phyloP scores from a whole-genome alignment of 2,113 vertebrate species.

The Quiscalus mexicanus region DNA sequence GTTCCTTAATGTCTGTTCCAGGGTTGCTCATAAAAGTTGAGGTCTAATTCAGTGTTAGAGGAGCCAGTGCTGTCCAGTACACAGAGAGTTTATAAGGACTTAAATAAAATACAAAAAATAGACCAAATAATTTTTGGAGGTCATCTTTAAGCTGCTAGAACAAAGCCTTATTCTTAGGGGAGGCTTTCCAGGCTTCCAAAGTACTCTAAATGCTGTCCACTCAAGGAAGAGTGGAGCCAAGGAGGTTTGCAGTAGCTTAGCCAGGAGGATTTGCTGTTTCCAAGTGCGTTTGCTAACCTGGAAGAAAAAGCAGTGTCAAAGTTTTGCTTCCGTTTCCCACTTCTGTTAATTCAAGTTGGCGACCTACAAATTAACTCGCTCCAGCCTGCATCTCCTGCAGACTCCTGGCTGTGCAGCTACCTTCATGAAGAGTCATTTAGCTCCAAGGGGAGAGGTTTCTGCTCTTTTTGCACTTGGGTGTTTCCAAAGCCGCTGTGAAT shows the following conservation, averaged over 20 bases:
- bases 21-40: not conserved
- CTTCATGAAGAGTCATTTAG: rapidly evolving
- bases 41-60: not conserved
- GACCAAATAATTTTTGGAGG: not conserved
- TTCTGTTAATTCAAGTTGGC: not conserved
- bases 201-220: not conserved
- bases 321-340: slow-evolving; percentile 7
- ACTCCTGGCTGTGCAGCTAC: rapidly evolving
- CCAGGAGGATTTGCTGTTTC: not conserved
- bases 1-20: not conserved
- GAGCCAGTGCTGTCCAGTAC: not conserved
- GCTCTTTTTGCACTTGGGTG: not conserved
- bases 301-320: not conserved
- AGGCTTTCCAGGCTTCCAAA: not conserved
- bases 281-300: not conserved
- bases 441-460: not conserved
- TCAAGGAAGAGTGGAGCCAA: not conserved
- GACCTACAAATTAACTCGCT: not conserved
- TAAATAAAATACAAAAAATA: not conserved
- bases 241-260: not conserved
- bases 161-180: slow-evolving; percentile 22
- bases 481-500: rapidly evolving
- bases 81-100: not conserved
- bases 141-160: slow-evolving; percentile 28
- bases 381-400: not conserved